phyloP scores from a whole-genome alignment of 2,113 vertebrate species.

The Percopsis transmontana region DNA sequence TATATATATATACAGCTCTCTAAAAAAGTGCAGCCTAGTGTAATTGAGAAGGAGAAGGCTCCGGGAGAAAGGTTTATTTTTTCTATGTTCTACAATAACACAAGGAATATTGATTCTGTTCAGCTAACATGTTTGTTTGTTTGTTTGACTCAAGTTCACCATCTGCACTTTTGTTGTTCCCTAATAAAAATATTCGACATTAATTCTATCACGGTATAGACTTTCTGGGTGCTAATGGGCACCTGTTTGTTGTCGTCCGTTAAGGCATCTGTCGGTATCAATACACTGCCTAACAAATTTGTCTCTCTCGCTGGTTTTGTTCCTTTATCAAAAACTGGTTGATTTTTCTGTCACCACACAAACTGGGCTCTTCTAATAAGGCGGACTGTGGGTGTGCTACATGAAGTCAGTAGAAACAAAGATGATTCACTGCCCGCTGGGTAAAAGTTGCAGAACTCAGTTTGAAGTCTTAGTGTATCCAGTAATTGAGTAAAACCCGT shows the following conservation, averaged over 20 bases:
- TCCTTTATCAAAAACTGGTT: conserved; percentile 57
- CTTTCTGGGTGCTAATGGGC: conserved; percentile 17
- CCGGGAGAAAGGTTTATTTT: too few species aligned
- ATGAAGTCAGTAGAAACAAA: conserved; percentile 37
- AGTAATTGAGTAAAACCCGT: conserved; percentile 50
- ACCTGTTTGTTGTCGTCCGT: conserved; percentile 44
- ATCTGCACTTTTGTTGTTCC: too few species aligned
- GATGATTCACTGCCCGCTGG: conserved; percentile 42
- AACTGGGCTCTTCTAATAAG: conserved; percentile 55
- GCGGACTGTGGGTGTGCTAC: conserved; percentile 28
- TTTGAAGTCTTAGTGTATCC: conserved; percentile 43
- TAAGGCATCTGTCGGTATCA: conserved; percentile 55
- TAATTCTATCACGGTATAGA: background rate
- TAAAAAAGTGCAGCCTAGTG: too few species aligned
- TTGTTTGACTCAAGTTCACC: too few species aligned
- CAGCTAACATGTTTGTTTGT: too few species aligned
- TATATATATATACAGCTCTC: too few species aligned
- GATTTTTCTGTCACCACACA: conserved; percentile 54
- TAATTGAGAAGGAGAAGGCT: too few species aligned
- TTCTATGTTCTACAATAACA: too few species aligned
- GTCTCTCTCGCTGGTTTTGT: conserved; percentile 28
- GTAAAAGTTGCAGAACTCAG: conserved; percentile 47
- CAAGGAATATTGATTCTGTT: too few species aligned
- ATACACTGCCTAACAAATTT: conserved; percentile 24
- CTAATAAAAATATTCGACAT: too few species aligned